Percentiles rank a stretch among this genome's conserved stretches.
phyloP scores from a whole-genome alignment of 2,797 vertebrate species.

The Anas acuta region DNA sequence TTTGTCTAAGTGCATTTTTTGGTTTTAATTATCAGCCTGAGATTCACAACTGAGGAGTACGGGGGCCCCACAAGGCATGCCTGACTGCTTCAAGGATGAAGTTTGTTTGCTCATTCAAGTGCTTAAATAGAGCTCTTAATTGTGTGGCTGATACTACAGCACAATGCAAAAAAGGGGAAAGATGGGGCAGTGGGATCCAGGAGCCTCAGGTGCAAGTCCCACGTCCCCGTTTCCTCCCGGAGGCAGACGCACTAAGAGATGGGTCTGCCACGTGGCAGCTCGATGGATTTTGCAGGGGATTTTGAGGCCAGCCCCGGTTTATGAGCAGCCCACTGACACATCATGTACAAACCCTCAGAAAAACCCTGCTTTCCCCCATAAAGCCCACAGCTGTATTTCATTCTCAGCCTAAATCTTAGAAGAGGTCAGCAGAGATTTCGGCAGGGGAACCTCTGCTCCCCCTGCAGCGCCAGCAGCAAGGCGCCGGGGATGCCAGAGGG shows the following conservation, averaged over 20 bases:
- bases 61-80: not conserved
- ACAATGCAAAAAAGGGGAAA: not conserved
- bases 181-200: not conserved
- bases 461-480: not conserved
- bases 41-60: not conserved
- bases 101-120: not conserved
- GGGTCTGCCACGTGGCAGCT: too few relatives aligned
- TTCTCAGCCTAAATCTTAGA: too few relatives aligned
- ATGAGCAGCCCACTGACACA: too few relatives aligned
- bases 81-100: not conserved
- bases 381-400: too few relatives aligned
- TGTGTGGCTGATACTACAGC: not conserved
- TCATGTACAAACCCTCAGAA: too few relatives aligned
- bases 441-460: too few relatives aligned
- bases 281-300: too few relatives aligned
- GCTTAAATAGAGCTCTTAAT: not conserved
- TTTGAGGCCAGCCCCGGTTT: too few relatives aligned
- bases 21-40: conserved; percentile 7
- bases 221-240: too few relatives aligned
- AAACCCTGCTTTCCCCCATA: too few relatives aligned
- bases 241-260: too few relatives aligned
- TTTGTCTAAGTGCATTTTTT: not conserved
- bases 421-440: too few relatives aligned
- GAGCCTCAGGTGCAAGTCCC: not conserved
- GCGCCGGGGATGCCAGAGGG: conserved; percentile 52